Conservation (phyloP, 1,140 invertebrate species). For the Proctacanthus coquilletti region DNA sequence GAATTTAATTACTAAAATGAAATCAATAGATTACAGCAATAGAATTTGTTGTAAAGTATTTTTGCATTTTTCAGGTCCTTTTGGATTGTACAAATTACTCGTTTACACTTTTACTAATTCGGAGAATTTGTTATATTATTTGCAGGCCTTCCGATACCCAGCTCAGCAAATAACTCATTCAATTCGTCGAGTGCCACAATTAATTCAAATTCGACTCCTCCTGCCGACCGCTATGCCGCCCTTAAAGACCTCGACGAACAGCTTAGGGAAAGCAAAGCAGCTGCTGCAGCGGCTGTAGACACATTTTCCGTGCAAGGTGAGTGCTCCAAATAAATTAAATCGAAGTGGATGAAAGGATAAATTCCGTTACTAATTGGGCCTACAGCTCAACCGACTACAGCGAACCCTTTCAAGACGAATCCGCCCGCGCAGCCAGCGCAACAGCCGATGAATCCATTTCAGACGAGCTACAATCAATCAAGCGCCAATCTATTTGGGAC, state of each 20-base stretch:
- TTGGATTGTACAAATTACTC: too few species aligned
- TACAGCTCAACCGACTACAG: not conserved
- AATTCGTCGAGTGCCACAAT: constrained; percentile 10
- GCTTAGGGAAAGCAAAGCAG: constrained; percentile 23
- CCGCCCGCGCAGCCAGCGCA: too few species aligned
- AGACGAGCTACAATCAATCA: not conserved
- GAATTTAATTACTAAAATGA: too few species aligned
- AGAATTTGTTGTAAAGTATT: too few species aligned
- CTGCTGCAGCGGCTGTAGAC: constrained; percentile 11
- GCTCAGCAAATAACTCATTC: constrained; percentile 22
- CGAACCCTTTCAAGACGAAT: not conserved
- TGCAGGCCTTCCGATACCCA: constrained; percentile 28
- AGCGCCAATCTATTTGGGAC: constrained; percentile 7
- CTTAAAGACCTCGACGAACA: constrained; percentile 59
- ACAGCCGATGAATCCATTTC: not conserved
- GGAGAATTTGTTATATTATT: constrained; percentile 7
- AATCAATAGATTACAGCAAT: too few species aligned
- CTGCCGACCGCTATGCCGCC: constrained; percentile 65
- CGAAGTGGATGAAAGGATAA: too few species aligned
- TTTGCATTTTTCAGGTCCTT: too few species aligned
- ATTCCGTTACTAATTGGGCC: too few species aligned
- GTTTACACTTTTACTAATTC: constrained; percentile 5
- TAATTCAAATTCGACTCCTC: constrained; percentile 30
- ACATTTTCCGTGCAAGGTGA: constrained; percentile 6
- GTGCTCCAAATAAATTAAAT: too few species aligned